Conservation (phyloP, 1,140 invertebrate species). For the Triops longicaudatus region DNA sequence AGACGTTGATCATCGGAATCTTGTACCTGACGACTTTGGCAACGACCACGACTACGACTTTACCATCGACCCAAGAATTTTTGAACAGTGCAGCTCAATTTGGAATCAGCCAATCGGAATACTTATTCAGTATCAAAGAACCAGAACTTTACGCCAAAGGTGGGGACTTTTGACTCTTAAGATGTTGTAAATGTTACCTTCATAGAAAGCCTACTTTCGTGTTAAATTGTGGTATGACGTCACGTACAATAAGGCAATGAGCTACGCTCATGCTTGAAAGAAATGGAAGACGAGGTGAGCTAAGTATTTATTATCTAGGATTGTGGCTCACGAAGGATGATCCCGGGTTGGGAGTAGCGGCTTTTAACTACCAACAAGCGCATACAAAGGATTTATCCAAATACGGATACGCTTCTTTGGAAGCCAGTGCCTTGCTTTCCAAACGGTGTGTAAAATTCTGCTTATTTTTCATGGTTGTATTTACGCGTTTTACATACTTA, state of each 20-base stretch:
- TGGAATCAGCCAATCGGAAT: slow-evolving; percentile 55
- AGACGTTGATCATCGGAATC: not conserved
- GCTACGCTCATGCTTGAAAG: too few species aligned
- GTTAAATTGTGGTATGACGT: too few species aligned
- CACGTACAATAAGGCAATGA: too few species aligned
- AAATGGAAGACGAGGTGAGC: slow-evolving; percentile 17
- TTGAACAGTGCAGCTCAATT: slow-evolving; percentile 34
- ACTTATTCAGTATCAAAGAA: slow-evolving; percentile 55
- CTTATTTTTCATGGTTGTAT: not conserved
- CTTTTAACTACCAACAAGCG: slow-evolving; percentile 59
- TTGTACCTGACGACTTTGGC: not conserved
- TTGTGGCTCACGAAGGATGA: slow-evolving; percentile 52
- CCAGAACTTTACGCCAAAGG: slow-evolving; percentile 59
- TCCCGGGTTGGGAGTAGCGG: slow-evolving; percentile 61
- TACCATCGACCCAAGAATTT: not conserved
- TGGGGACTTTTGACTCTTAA: slow-evolving; percentile 38
- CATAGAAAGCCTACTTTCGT: too few species aligned
- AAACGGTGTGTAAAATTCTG: slow-evolving; percentile 34
- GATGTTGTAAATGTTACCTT: too few species aligned
- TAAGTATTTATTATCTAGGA: slow-evolving; percentile 43
- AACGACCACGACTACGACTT: not conserved
- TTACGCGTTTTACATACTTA: too few species aligned
- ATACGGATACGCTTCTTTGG: slow-evolving; percentile 58
- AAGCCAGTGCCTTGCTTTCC: slow-evolving; percentile 45
- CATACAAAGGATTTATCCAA: slow-evolving; percentile 52